Evolutionary conservation across 2,113 vertebrate species (phyloP), one percentile per base, ranked within the genome.

Genomic region (Sturnira hondurensis): DNA sequence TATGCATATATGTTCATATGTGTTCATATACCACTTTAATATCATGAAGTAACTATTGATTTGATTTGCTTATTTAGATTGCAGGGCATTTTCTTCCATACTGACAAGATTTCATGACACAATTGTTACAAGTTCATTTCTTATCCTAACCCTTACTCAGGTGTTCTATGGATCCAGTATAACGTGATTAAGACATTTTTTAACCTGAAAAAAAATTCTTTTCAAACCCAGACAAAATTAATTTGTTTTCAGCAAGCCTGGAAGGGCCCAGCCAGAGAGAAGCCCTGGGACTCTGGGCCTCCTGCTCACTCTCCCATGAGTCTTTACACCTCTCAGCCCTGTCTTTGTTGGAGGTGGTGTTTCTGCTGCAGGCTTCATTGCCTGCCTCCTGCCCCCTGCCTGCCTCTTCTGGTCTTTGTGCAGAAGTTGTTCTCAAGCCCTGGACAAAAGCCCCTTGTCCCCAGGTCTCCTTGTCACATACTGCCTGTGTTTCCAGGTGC

Each of bases 381-480:
- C 70, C 89, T 41, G 86, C 22, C 41, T 89, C 74, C 82, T 93
- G 54, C 76, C 80, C 13, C 15, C 74, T 58, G 84, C 70, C 83
- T 92, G 80, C 38, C 70, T 24, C 52, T 84, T 43, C 45, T 77
- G 92, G 56, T 43, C 81, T 90, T 52, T 61, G 45, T 94, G 80
- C 33, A 50, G 1, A 56, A 81, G 56, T 58, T 36, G 11, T 74
- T 94, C n/a, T 89, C 50, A 82, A 89, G 87, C 17, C 68, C 68
- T 74, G 15, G 67, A 96, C 93, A 82, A 95, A 92, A 93, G 73
- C 47, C 70, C 26, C 86, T 87, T 86, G 78, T 91, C 36, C 33
- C n/a, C 33, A 67, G 54, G 63, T 89, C 38, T 95, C 50, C 58
- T 73, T 26, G 52, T 61, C 83, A 88, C 38, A 68, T n/a, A 22